These are phyloP conservation scores for Bruchidius siliquastri DNA, from an alignment of 2,888 invertebrate species.

Conservation along the genomic window DNA sequence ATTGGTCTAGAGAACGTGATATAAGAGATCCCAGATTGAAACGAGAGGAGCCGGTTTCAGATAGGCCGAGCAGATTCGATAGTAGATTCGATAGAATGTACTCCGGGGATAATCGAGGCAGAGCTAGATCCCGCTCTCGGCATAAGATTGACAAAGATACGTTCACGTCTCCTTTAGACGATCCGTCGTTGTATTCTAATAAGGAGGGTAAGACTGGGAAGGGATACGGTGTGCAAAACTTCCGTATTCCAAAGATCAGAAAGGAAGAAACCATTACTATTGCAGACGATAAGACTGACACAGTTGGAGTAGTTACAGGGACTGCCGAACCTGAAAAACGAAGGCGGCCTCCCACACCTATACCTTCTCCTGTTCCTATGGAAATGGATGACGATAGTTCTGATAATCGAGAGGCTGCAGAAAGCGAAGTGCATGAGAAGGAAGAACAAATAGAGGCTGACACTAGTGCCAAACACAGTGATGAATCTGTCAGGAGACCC, in stretches of 20 bases:
- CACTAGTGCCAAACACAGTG: background rate
- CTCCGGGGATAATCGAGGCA: constrained; percentile 1
- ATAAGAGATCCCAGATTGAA: constrained; percentile 11
- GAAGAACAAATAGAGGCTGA: constrained; percentile 3
- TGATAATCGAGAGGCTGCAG: constrained; percentile 13
- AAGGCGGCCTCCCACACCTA: background rate
- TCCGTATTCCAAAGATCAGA: constrained; percentile 51
- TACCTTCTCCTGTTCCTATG: background rate
- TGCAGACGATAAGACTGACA: constrained; percentile 11
- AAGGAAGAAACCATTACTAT: constrained; percentile 14
- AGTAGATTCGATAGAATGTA: constrained; percentile 8
- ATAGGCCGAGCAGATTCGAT: constrained; percentile 1
- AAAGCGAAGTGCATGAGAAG: constrained; percentile 3
- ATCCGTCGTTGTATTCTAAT: constrained; percentile 46
- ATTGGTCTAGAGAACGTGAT: constrained; percentile 3
- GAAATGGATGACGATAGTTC: constrained; percentile 14
- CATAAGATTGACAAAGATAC: constrained; percentile 26
- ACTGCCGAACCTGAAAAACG: constrained; percentile 1
- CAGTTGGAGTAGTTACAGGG: constrained; percentile 6
- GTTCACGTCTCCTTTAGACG: constrained; percentile 49
- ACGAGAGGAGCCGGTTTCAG: constrained; percentile 5
- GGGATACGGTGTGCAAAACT: constrained; percentile 50
- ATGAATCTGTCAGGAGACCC: background rate
- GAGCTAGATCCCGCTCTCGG: constrained; percentile 7
- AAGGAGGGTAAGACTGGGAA: constrained; percentile 46